phyloP scores from a whole-genome alignment of 2,888 invertebrate genomes.

The Erynnis tages region DNA sequence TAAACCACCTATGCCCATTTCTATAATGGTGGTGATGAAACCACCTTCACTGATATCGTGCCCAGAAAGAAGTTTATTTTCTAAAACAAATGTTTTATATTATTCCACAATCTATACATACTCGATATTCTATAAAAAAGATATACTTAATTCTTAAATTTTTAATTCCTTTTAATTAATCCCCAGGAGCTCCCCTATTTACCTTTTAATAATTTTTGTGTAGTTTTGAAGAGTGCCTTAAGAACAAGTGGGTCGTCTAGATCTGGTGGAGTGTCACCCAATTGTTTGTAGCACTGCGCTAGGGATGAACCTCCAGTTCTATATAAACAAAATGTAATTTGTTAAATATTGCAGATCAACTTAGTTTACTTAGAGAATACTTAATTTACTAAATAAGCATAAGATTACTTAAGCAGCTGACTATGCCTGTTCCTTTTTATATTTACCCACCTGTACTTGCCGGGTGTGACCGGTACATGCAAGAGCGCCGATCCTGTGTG shows the following conservation, averaged over 20 bases:
- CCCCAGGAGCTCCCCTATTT: no score
- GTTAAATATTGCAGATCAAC: not conserved
- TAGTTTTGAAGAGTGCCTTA: constrained; percentile 89
- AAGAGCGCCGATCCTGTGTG: constrained; percentile 85
- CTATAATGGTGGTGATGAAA: constrained; percentile 91
- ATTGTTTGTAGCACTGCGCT: constrained; percentile 93
- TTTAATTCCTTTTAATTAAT: no score
- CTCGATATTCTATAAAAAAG: no score
- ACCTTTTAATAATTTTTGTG: constrained; percentile 92
- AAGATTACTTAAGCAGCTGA: no score
- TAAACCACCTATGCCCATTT: constrained; percentile 98
- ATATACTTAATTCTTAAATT: no score
- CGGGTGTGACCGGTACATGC: constrained; percentile 89
- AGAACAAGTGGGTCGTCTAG: constrained; percentile 86
- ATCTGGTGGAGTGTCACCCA: constrained; percentile 91
- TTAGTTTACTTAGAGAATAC: no score
- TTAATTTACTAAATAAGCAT: no score
- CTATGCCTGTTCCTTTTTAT: no score
- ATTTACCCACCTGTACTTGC: constrained; percentile 75
- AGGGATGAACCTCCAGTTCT: constrained; percentile 96
- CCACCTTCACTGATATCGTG: constrained; percentile 99
- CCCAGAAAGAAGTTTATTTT: constrained; percentile 88
- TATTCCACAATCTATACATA: not conserved
- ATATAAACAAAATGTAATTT: not conserved
- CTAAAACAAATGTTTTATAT: constrained; percentile 54